Evolutionary conservation across 2,113 vertebrate species (phyloP).

Genomic region (Herpetotheres cachinnans): DNA sequence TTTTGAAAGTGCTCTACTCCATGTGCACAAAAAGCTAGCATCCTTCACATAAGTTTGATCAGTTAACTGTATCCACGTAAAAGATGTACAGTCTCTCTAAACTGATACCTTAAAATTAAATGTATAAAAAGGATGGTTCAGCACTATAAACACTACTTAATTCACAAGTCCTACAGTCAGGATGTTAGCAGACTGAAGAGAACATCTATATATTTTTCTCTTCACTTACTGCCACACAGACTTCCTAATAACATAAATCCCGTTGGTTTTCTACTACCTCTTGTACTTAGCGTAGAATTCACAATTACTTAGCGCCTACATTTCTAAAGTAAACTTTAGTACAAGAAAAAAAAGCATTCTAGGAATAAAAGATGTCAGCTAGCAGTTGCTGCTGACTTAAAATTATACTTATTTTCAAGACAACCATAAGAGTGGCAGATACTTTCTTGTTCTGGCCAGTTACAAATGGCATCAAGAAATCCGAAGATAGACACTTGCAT

Average conservation of each 20-base stretch:
- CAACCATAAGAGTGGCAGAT: slow-evolving; percentile 8
- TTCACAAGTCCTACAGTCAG: neutral
- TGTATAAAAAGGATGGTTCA: neutral
- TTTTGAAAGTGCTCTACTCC: neutral
- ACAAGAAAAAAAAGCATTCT: neutral
- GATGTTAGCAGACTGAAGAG: neutral
- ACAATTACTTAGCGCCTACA: neutral
- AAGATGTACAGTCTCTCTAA: neutral
- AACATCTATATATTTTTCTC: neutral
- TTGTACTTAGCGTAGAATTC: neutral
- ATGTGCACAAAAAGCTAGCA: neutral
- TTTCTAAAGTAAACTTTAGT: slow-evolving; percentile 1
- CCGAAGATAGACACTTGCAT: neutral
- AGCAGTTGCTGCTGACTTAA: slow-evolving; percentile 18
- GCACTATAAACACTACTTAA: neutral
- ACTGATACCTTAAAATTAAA: neutral
- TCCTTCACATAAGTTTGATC: neutral
- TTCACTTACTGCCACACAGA: neutral
- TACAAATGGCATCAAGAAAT: slow-evolving; percentile 16
- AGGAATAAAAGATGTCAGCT: slow-evolving; percentile 21
- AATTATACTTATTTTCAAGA: slow-evolving; percentile 26
- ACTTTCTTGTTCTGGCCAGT: slow-evolving; percentile 26
- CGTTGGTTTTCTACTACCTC: neutral
- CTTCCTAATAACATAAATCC: neutral
- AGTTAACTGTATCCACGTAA: neutral